These are phyloP conservation scores for Apoda limacodes DNA, from an alignment of 2,888 invertebrate species.

Conservation along the genomic window DNA sequence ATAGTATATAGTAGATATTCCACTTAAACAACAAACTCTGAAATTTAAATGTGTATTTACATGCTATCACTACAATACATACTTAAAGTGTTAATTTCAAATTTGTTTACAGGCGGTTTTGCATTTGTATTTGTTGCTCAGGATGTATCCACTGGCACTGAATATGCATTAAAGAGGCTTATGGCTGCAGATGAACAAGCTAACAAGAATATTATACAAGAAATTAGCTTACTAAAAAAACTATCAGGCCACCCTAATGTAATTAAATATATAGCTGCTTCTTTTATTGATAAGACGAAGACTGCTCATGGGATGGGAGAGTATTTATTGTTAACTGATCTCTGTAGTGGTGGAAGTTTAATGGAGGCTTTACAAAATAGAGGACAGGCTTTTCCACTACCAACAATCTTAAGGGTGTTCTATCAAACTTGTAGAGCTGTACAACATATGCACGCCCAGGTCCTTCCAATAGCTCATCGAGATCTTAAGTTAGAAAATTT, in stretches of 20 bases:
- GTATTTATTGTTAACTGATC: slow-evolving; percentile 91
- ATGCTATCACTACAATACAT: slow-evolving; percentile 4
- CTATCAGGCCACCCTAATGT: slow-evolving; percentile 93
- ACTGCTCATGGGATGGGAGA: slow-evolving; percentile 87
- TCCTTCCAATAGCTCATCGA: slow-evolving; percentile 92
- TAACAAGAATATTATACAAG: slow-evolving; percentile 82
- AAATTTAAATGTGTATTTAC: slow-evolving; percentile 4
- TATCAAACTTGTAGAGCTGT: slow-evolving; percentile 93
- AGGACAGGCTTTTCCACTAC: slow-evolving; percentile 72
- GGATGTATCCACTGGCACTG: slow-evolving; percentile 85
- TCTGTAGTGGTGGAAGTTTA: slow-evolving; percentile 87
- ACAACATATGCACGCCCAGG: slow-evolving; percentile 92
- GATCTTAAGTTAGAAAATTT: slow-evolving; percentile 98
- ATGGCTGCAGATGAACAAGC: slow-evolving; percentile 86
- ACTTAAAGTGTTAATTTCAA: slow-evolving; percentile 2
- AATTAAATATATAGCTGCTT: slow-evolving; percentile 89
- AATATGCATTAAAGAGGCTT: slow-evolving; percentile 93
- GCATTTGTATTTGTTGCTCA: slow-evolving; percentile 96
- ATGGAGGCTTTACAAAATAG: slow-evolving; percentile 74
- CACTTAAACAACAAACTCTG: slow-evolving; percentile 1
- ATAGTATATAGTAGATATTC: slow-evolving; percentile 1
- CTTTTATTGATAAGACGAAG: slow-evolving; percentile 82
- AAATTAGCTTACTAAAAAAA: slow-evolving; percentile 87
- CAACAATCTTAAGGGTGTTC: slow-evolving; percentile 84
- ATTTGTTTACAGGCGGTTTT: slow-evolving; percentile 86